Conservation (phyloP, 2,797 vertebrate genomes). For the Hippocampus kuda region DNA sequence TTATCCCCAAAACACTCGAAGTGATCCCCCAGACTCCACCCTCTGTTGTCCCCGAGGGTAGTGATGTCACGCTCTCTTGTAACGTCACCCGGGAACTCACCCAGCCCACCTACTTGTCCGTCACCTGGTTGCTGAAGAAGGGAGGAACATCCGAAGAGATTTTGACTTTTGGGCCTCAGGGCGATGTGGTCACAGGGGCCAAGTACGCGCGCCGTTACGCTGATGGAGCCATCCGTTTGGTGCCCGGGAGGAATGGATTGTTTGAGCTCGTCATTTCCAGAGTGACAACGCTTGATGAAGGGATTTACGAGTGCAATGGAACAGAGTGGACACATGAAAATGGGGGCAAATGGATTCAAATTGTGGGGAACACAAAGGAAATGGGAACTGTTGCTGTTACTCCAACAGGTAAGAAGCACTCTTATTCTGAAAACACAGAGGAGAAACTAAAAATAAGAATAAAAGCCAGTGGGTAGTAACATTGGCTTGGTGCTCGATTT, state of each 20-base stretch:
- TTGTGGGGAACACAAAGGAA: constrained; percentile 75
- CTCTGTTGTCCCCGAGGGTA: constrained; percentile 64
- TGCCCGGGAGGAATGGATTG: constrained; percentile 62
- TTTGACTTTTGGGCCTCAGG: constrained; percentile 74
- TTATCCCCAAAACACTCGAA: constrained; percentile 78
- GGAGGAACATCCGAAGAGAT: constrained; percentile 58
- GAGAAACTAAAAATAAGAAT: background rate
- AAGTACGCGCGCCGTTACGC: constrained; percentile 69
- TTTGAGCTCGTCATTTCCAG: constrained; percentile 72
- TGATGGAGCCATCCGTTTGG: constrained; percentile 72
- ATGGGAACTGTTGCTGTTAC: constrained; percentile 74
- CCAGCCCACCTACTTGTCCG: constrained; percentile 77
- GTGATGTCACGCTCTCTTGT: constrained; percentile 76
- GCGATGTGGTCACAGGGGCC: constrained; percentile 59
- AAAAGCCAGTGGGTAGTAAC: background rate
- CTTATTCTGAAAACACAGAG: background rate
- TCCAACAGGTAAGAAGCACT: constrained; percentile 69
- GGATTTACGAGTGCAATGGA: constrained; percentile 77
- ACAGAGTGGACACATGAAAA: constrained; percentile 78
- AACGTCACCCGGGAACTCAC: constrained; percentile 60
- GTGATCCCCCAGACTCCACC: constrained; percentile 49
- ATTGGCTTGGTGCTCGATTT: background rate
- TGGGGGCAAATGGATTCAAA: constrained; percentile 75
- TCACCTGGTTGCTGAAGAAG: constrained; percentile 75
- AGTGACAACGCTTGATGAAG: constrained; percentile 62